These are phyloP conservation scores for Acleris cristana DNA, from an alignment of 2,888 invertebrate species.

Conservation along the genomic window DNA sequence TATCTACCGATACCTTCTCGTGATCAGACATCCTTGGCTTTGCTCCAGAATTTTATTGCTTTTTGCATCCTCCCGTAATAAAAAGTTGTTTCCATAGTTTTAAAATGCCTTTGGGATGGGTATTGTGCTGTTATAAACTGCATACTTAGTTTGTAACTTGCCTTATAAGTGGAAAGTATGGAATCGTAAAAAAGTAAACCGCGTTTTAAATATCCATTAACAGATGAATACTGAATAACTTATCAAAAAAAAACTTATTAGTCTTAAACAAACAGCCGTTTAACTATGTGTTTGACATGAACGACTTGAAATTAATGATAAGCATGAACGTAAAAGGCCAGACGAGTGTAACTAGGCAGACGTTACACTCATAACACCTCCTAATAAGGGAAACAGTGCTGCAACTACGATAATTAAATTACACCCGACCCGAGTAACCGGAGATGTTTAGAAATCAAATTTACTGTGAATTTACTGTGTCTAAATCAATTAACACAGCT, in stretches of 20 bases:
- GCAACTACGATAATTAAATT: slow-evolving; percentile 36
- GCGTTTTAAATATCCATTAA: neutral
- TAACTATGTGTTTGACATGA: slow-evolving; percentile 2
- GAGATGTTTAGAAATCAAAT: slow-evolving; percentile 30
- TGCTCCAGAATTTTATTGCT: slow-evolving; percentile 16
- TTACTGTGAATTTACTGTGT: slow-evolving; percentile 14
- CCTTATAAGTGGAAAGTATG: neutral
- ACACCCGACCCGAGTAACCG: slow-evolving; percentile 26
- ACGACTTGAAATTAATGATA: slow-evolving; percentile 8
- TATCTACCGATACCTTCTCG: neutral
- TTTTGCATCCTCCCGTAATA: slow-evolving; percentile 12
- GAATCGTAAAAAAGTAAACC: neutral
- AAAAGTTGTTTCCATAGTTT: slow-evolving; percentile 4
- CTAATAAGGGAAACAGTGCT: slow-evolving; percentile 32
- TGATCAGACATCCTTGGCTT: slow-evolving; percentile 27
- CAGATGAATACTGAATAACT: neutral
- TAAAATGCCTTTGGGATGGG: slow-evolving; percentile 3
- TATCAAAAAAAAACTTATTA: neutral
- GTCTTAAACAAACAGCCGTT: slow-evolving; percentile 10
- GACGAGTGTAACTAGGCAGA: slow-evolving; percentile 9
- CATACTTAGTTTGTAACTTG: neutral
- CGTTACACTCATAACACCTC: slow-evolving; percentile 22
- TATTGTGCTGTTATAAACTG: neutral
- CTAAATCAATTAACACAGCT: neutral
- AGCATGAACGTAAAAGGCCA: slow-evolving; percentile 9